phyloP scores from a whole-genome alignment of 2,888 invertebrate species.

The Dicyrtomina minuta region DNA sequence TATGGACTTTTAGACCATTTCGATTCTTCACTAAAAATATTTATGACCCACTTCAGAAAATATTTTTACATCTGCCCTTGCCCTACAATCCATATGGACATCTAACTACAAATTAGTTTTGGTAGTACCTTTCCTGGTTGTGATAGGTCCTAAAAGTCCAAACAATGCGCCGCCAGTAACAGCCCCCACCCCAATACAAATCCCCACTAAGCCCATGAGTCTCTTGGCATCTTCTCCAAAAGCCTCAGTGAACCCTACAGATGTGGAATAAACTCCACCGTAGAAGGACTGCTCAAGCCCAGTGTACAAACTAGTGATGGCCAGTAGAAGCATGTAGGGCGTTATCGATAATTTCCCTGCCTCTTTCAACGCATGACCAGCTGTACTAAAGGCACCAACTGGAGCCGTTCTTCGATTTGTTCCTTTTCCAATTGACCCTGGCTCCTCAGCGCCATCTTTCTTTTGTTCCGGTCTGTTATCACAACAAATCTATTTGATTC shows the following conservation, averaged over 20 bases:
- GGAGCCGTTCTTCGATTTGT: background rate
- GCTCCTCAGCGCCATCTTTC: conserved; percentile 14
- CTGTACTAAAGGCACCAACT: conserved; percentile 21
- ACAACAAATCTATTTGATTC: background rate
- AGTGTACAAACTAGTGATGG: conserved; percentile 20
- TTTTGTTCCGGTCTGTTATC: conserved; percentile 4
- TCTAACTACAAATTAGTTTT: no score
- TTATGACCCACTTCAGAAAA: no score
- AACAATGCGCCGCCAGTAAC: conserved; percentile 84
- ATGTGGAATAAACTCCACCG: conserved; percentile 17
- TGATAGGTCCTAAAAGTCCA: conserved; percentile 84
- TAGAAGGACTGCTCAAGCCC: conserved; percentile 24
- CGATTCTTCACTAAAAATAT: no score
- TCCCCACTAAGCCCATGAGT: conserved; percentile 87
- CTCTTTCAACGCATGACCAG: conserved; percentile 70
- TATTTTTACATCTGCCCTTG: no score
- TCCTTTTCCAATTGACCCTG: conserved; percentile 18
- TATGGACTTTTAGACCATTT: no score
- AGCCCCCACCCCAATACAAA: conserved; percentile 91
- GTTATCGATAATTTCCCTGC: conserved; percentile 77
- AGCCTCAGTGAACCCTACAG: conserved; percentile 66
- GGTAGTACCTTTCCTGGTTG: conserved; percentile 63
- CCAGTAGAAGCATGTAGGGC: conserved; percentile 66
- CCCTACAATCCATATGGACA: no score
- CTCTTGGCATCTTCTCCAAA: conserved; percentile 79